Evolutionary conservation across 2,888 invertebrate species (phyloP).

Genomic region (Tiliacea citrago): DNA sequence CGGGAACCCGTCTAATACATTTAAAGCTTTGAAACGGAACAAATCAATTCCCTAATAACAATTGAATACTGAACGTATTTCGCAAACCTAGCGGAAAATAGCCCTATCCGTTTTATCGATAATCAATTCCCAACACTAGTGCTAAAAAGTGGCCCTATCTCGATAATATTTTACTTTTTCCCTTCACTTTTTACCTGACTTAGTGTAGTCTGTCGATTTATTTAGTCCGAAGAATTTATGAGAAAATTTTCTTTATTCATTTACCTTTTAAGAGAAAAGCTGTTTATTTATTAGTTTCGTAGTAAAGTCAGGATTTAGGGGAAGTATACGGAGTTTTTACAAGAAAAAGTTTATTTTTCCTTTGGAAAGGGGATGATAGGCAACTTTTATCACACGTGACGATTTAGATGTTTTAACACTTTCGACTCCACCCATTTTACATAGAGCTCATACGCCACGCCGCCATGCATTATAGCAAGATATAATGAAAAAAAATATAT

Average conservation of each 20-base stretch:
- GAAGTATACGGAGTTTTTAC: slow-evolving; percentile 4
- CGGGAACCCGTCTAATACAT: slow-evolving; percentile 51
- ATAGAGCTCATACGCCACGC: too few species aligned
- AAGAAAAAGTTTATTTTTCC: neutral
- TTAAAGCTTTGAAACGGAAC: slow-evolving; percentile 67
- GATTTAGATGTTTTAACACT: neutral
- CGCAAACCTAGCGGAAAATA: slow-evolving; percentile 70
- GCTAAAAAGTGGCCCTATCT: slow-evolving; percentile 61
- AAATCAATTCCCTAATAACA: slow-evolving; percentile 75
- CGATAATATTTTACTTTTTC: slow-evolving; percentile 66
- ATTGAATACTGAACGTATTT: slow-evolving; percentile 69
- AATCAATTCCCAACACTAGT: slow-evolving; percentile 66
- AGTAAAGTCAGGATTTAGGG: slow-evolving; percentile 24
- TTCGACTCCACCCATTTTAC: too few species aligned
- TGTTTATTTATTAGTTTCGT: slow-evolving; percentile 50
- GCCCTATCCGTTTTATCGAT: slow-evolving; percentile 72
- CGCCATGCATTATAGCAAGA: too few species aligned
- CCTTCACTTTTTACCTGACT: slow-evolving; percentile 64
- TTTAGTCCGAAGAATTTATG: slow-evolving; percentile 57
- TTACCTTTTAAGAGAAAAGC: slow-evolving; percentile 36
- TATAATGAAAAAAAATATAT: too few species aligned
- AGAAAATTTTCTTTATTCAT: slow-evolving; percentile 50
- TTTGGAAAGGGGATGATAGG: neutral
- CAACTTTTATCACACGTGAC: neutral
- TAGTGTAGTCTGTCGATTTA: slow-evolving; percentile 58